Base-by-base conservation (phyloP, 1,140 invertebrate species). In the Macrobrachium nipponense region DNA sequence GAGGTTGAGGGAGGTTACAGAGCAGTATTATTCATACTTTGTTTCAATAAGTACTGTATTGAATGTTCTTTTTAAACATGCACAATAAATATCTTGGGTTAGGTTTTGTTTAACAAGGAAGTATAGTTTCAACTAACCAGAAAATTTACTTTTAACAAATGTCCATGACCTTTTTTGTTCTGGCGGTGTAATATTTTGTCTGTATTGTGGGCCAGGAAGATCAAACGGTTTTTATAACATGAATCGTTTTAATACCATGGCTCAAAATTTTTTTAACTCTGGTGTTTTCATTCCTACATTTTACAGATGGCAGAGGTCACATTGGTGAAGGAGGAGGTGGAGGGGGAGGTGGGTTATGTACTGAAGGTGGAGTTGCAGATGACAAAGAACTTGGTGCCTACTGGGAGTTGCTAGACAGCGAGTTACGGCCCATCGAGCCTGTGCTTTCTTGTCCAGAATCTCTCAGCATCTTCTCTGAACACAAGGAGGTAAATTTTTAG, bases 401-500 rank as follows among this genome's bases (percentile, higher is more conserved):
- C 61, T 89, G 88, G 82, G 89, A 90, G 61, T 51, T 96, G 88
- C 91, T 97, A 85, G 96, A 97, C 90, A 94, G 94, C 0, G 94
- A 96, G 85, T 92, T 96, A 70, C 92, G 96, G 89, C 97, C 97
- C 0, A 93, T 96, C 76, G 94, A 95, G 27, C 96, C 97, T 11
- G 95, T 96, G 91, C 93, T 94, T 78, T 93, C 93, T 80, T 95
- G 95, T 91, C 93, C 94, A 43, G 94, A 95, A 90, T 97, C 96
- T 60, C 93, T 95, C 89, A 91, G 94, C 82, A 96, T 98, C 83
- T 98, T 96, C 91, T 93, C 97, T 81, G 95, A 97, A 89, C 96
- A 98, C 90, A 96, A 96, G 89, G 93, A 94, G 90, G 93, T 97
- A 36, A 36, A 4, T 36, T 36, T 36, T 36, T 36, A 36, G 27